Base-by-base conservation (phyloP, 1,140 invertebrate species). In the Drosophila biarmipes region DNA sequence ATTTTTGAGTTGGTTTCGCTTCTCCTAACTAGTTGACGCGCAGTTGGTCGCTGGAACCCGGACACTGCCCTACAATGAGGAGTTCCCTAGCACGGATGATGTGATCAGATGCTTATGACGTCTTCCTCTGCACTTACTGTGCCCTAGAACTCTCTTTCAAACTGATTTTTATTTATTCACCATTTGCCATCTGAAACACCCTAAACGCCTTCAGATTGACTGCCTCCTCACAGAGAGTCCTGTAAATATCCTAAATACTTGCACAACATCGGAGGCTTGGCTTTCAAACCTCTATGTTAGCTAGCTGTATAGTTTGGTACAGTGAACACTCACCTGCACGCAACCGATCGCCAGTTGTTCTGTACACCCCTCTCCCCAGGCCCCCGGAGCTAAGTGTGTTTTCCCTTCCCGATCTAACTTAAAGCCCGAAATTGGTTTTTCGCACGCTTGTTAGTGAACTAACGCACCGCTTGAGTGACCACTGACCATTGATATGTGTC, bases 391-490 rank as follows among this genome's bases (percentile, higher is more conserved):
- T 48, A 27, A 40, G 19, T 64, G 40, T 8, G n/a, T 27, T 35
- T 12, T 46, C 38, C 29, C 5, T 56, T 40, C 11, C 29, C 6
- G 31, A 15, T 24, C 34, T 24, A 17, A 19, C n/a, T 6, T n/a
- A 2, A 54, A 11, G 27, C 15, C 43, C 12, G 2, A 43, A 52
- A 35, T 67, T 64, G 19, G 7, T 67, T 67, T 14, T 35, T 14
- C 21, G 63, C 67, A 71, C 64, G 67, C 64, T 69, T 69, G 40
- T 69, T 69, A 53, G 55, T 48, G 31, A 6, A 34, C 38, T 19
- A 12, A 42, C 64, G 35, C 8, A 42, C 12, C 2, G n/a, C 19
- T 34, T 7, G n/a, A 11, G n/a, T 10, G 0, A 67, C 4, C 34
- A 4, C 11, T 10, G 3, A 29, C n/a, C n/a, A n/a, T 59, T 21